Evolutionary conservation across 1,140 invertebrate genomes (phyloP), one percentile per base, ranked within the genome.

Genomic region (Neuroterus valhalla): DNA sequence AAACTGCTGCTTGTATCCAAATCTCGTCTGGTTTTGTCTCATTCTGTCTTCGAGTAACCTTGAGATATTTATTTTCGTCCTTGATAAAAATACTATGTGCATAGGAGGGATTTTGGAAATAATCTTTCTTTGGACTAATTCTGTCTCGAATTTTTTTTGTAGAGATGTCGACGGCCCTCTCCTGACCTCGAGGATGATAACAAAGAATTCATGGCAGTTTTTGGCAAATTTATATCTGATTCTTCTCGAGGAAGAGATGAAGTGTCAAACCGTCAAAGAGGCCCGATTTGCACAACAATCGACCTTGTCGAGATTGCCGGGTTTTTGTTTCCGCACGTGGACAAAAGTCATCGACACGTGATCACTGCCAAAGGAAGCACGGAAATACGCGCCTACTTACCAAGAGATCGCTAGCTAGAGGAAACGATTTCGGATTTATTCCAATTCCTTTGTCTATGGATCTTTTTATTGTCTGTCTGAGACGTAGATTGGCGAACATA

Each of bases 331-430:
- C 55, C 55, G 26, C 55, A 38, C 55, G 55, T 62, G 55, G 55
- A 62, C n/a, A n/a, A 14, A 23, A 62, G 55, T 62, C 55, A 62
- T 62, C 55, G 55, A 62, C 55, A 62, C 55, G 55, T 62, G 55
- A 62, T 23, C 55, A 62, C 55, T 23, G 55, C 55, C 55, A 62
- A 62, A 62, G 52, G 52, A 62, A 62, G 55, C 55, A 62, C 55
- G 55, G 55, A 62, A 62, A 62, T 62, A 62, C 55, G 55, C 55
- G 26, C 55, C 55, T 62, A 62, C 55, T 62, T 62, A 31, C 55
- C 55, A 62, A 62, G 55, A 62, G 31, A 62, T 38, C 15, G 23
- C 26, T 5, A 38, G 23, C 26, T 5, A 38, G 15, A 62, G 26
- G 55, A 62, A 62, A 62, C 23, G 26, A 62, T 62, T 62, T 62